phyloP scores from a whole-genome alignment of 92 coral and sea anemone species.

The Porites cylindrica region DNA sequence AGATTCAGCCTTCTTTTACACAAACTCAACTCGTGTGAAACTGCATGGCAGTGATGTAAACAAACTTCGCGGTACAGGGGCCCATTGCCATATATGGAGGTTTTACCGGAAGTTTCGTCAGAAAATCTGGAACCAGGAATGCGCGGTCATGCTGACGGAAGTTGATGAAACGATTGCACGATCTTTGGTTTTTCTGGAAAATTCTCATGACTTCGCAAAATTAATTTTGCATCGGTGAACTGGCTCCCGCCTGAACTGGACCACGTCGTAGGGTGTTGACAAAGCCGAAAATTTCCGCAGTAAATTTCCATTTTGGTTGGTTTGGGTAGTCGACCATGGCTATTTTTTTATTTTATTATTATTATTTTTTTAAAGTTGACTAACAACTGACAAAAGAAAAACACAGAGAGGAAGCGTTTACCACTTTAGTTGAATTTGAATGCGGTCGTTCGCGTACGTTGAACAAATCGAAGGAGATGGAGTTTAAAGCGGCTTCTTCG shows the following conservation, averaged over 20 bases:
- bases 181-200: not conserved
- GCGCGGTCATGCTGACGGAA: slow-evolving; percentile 51
- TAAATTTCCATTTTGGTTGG: too few species aligned
- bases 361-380: too few species aligned
- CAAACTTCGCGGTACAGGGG: slow-evolving; percentile 27
- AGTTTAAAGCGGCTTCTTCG: too few species aligned
- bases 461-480: too few species aligned
- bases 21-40: not conserved
- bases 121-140: slow-evolving; percentile 28
- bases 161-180: slow-evolving; percentile 12
- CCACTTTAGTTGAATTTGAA: too few species aligned
- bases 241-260: not conserved
- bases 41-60: slow-evolving; percentile 1
- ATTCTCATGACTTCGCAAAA: not conserved
- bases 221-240: not conserved
- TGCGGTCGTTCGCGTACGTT: too few species aligned
- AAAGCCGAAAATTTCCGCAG: too few species aligned
- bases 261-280: too few species aligned
- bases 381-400: too few species aligned
- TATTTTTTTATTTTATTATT: too few species aligned
- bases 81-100: slow-evolving; percentile 45
- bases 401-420: too few species aligned
- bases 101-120: slow-evolving; percentile 72
- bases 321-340: too few species aligned
- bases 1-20: slow-evolving; percentile 6